Evolutionary conservation across 1,140 invertebrate genomes (phyloP).

Genomic region (Chionoecetes opilio): DNA sequence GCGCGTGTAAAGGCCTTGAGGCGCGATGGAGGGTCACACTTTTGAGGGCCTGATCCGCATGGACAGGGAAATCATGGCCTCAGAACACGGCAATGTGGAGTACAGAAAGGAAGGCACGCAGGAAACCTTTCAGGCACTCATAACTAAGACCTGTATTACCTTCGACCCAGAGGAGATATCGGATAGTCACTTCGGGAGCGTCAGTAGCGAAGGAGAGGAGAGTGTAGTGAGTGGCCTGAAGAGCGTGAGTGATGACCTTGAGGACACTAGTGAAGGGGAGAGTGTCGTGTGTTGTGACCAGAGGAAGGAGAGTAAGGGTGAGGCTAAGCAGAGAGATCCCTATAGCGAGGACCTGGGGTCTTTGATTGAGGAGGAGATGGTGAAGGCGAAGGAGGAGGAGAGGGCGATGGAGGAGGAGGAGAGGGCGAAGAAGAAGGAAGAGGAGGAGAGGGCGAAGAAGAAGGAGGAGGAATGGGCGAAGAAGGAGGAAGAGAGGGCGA

Average conservation of each 20-base stretch:
- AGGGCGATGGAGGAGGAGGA: neutral
- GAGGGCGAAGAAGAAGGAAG: neutral
- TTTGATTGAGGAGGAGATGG: too few relatives aligned
- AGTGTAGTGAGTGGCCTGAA: neutral
- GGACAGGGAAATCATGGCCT: slow-evolving; percentile 28
- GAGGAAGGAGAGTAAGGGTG: neutral
- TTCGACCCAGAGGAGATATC: neutral
- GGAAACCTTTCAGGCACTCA: neutral
- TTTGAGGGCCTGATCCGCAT: neutral
- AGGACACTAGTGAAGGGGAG: neutral
- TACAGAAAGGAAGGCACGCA: neutral
- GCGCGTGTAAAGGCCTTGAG: neutral
- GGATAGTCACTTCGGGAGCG: neutral
- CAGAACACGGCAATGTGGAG: neutral
- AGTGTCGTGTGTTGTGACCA: too few relatives aligned
- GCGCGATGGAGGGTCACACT: neutral
- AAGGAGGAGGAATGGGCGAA: neutral
- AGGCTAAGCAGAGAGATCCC: neutral
- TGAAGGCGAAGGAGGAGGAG: neutral
- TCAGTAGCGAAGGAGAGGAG: neutral
- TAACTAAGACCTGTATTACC: neutral
- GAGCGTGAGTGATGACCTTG: neutral
- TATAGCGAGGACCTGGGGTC: too few relatives aligned
- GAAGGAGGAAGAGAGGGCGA: neutral
- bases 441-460: neutral